Base-by-base conservation (phyloP, 2,888 invertebrate genomes). In the Drosophila rellima region DNA sequence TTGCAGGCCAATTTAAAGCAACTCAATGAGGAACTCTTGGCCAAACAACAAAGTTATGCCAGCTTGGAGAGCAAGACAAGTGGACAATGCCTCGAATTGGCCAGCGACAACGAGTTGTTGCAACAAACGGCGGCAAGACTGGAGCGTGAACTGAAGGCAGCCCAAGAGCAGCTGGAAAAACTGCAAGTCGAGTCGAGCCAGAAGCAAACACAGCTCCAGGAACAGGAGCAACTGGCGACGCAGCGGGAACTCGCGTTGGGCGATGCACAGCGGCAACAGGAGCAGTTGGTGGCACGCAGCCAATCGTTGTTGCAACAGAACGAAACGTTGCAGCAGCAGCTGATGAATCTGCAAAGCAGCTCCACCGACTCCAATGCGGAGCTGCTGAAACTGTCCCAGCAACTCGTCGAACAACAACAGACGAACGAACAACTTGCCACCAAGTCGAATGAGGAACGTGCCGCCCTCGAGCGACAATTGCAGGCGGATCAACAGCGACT, bases 311-410 rank as follows among this genome's bases (percentile, higher is more conserved):
- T 93, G 68, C 93, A 93, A 47, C 93, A 94, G 68, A 95, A 95
- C 86, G 94, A 93, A 15, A 94, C 94, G 59, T 91, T 94, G 18
- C 95, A 95, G 91, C 88, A 93, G 5, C 94, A 95, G 87, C 93
- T 95, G 69, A 92, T 94, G 55, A 93, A 93, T 83, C 89, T 95
- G 39, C 94, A 94, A 52, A 94, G 93, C 45, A 94, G 94, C 70
- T 93, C 94, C 0, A 94, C 93, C 15, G 94, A 95, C 88, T 95
- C 95, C 0, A 94, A 94, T 78, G 94, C 94, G 64, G 94, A 95
- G 80, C 93, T 95, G 52, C 92, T 93, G 62, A 93, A 94, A 76
- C 90, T 95, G 35, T 93, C 94, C 3, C 93, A 94, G 72, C 94
- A 94, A 76, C 90, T 95, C 1, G 93, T 94, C 79, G 93, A 93